Evolutionary conservation across 2,113 vertebrate species (phyloP).

Genomic region (Microtus pennsylvanicus): DNA sequence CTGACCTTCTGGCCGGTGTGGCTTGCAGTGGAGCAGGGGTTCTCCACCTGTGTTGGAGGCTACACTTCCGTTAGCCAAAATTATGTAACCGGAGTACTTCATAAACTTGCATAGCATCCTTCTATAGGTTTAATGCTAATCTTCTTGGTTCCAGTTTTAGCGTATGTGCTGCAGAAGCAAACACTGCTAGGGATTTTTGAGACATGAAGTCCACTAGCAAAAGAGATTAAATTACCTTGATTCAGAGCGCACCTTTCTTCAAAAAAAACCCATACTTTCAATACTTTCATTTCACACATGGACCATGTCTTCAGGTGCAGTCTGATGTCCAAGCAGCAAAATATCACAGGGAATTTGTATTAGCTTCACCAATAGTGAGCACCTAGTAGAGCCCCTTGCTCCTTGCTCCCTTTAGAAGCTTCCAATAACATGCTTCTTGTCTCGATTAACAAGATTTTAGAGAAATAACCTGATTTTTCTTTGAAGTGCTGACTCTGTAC

Average conservation of each 20-base stretch:
- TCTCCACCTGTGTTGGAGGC: neutral
- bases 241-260: neutral
- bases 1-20: neutral
- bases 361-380: neutral
- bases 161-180: neutral
- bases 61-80: neutral
- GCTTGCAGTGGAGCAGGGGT: neutral
- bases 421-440: conserved; percentile 2
- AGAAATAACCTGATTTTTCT: neutral
- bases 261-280: neutral
- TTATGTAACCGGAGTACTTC: neutral
- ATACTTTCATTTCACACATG: neutral
- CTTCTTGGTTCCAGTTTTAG: neutral
- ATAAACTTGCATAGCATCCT: neutral
- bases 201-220: neutral
- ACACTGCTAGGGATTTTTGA: neutral
- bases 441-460: neutral
- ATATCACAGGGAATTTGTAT: neutral
- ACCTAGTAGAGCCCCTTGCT: neutral
- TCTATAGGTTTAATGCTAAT: neutral
- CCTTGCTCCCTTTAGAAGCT: neutral
- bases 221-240: neutral
- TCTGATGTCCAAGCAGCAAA: neutral
- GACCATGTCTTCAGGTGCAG: neutral
- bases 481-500: neutral